Conservation (phyloP, 1,140 invertebrate species). For the Panonychus citri region DNA sequence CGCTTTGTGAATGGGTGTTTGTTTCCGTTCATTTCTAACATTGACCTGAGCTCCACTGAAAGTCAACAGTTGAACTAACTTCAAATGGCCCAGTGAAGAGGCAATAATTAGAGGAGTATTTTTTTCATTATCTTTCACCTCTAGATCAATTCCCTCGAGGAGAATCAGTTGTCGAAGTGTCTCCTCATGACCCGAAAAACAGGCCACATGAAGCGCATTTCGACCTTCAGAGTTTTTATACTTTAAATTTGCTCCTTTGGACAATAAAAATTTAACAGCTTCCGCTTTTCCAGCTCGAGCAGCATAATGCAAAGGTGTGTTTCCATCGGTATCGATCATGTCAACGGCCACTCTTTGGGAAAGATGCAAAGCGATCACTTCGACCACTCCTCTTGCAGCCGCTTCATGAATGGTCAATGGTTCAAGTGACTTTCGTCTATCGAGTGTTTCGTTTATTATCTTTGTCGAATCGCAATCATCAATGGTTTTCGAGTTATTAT, state of each 20-base stretch:
- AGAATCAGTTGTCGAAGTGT: not conserved
- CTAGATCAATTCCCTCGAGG: not conserved
- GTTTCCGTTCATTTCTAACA: not conserved
- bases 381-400: too few species aligned
- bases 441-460: too few species aligned
- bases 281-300: constrained; percentile 82
- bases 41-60: not conserved
- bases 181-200: not conserved
- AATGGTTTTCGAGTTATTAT: too few species aligned
- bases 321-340: not conserved
- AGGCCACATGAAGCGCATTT: not conserved
- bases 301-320: constrained; percentile 32
- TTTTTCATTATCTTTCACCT: not conserved
- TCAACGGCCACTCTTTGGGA: not conserved
- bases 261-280: constrained; percentile 70
- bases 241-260: constrained; percentile 34
- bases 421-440: too few species aligned
- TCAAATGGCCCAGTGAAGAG: not conserved
- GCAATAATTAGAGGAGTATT: not conserved
- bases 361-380: too few species aligned
- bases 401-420: too few species aligned
- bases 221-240: not conserved
- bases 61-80: not conserved
- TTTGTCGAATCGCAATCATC: too few species aligned
- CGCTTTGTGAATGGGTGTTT: not conserved